Evolutionary conservation across 23 tunicate genomes (phyloP).

Genomic region (Styela plicata): DNA sequence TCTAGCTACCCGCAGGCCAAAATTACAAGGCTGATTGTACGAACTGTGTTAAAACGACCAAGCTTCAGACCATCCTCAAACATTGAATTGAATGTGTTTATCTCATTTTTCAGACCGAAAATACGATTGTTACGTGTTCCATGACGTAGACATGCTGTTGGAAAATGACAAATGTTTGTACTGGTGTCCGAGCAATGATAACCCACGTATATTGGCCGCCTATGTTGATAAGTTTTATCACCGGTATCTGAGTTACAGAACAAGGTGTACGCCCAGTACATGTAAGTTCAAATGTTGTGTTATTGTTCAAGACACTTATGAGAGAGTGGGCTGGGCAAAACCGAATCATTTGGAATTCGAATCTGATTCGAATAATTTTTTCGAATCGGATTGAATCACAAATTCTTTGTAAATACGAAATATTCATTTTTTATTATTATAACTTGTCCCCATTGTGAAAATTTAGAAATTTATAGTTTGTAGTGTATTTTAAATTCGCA

Average conservation of each 20-base stretch:
- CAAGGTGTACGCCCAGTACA: neutral
- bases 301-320: no score
- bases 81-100: no score
- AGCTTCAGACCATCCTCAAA: no score
- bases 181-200: neutral
- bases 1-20: no score
- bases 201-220: neutral
- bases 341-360: neutral
- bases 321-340: no score
- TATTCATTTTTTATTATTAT: no score
- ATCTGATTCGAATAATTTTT: neutral
- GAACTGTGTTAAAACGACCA: no score
- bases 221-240: neutral
- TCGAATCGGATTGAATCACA: neutral
- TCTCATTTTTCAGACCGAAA: neutral
- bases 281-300: neutral
- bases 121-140: neutral
- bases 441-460: no score
- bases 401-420: no score
- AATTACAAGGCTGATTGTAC: no score
- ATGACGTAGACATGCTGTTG: neutral
- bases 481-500: no score
- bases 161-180: neutral
- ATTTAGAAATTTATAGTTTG: no score
- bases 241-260: neutral